phyloP scores from a whole-genome alignment of 2,113 vertebrate genomes.

The Ivindomyrus marchei region DNA sequence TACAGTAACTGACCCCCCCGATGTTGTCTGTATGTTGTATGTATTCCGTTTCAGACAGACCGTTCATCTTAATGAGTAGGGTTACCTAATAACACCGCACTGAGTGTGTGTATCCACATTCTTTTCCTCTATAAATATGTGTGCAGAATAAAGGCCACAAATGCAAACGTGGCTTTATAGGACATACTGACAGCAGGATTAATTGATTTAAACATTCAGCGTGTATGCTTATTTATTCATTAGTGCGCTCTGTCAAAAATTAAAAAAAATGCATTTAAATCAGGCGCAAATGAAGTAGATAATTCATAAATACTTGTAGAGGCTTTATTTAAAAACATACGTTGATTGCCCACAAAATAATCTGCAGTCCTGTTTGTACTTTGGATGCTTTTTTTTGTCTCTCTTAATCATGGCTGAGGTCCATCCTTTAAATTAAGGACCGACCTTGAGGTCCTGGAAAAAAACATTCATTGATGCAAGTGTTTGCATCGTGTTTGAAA shows the following conservation, averaged over 20 bases:
- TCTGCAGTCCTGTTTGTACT: neutral
- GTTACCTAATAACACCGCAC: neutral
- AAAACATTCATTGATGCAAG: conserved; percentile 9
- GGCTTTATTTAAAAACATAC: neutral
- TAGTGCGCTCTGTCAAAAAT: neutral
- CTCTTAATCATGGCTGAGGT: neutral
- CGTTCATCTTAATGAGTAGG: neutral
- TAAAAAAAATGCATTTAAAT: neutral
- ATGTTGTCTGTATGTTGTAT: neutral
- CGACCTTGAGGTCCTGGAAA: conserved; percentile 18
- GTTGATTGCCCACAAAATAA: neutral
- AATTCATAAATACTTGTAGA: neutral
- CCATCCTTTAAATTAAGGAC: conserved; percentile 16
- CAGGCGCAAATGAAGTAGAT: neutral
- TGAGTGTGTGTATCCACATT: neutral
- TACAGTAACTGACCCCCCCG: neutral
- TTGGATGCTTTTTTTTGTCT: neutral
- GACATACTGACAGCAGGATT: neutral
- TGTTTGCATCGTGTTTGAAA: conserved; percentile 11
- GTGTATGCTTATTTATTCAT: neutral
- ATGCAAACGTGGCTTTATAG: neutral
- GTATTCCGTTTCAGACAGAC: neutral
- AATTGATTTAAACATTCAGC: neutral
- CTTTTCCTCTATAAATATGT: neutral
- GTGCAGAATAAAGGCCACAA: neutral